Evolutionary conservation across 2,888 invertebrate species (phyloP), one percentile per base, ranked within the genome.

Genomic region (Tetheella fluctuosa): DNA sequence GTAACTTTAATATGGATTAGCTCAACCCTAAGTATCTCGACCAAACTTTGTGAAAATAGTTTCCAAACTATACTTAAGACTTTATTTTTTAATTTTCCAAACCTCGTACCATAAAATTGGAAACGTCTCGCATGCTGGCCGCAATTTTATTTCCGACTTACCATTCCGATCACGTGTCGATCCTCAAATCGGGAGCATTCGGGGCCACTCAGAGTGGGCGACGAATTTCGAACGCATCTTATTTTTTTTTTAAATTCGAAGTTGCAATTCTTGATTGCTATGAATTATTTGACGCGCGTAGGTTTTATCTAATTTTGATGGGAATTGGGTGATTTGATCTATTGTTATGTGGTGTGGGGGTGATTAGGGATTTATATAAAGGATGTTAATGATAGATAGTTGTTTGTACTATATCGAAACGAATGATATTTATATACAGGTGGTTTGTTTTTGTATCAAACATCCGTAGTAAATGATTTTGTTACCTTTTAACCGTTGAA

Each of bases 101-200:
- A 70, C 71, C 73, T 72, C 65, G 69, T 64, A 79, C 73, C 81
- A 77, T 78, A 76, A 80, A 81, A 81, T 81, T 79, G 79, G 76
- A 77, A 53, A 70, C 73, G 75, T 74, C 71, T 64, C 61, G 63
- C 60, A 64, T 61, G 62, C 71, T 64, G 76, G 65, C 72, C 77
- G 73, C 80, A 77, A 77, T 79, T 80, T 81, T 66, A 73, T 67
- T 62, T 59, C 61, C 67, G 63, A 58, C 61, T 60, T 64, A n/a
- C 73, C 69, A 83, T 79, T 81, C 80, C 62, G 68, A 63, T 75
- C 80, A 81, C 79, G 80, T 83, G 58, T 59, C 72, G 68, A 68
- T 73, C 68, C 73, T 74, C 78, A 80, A 80, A 69, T 74, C 73
- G 67, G 63, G 59, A 28, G n/a, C 23, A 0, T 15, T 23, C 15